Evolutionary conservation across 1,140 invertebrate species (phyloP), one percentile per base, ranked within the genome.

Genomic region (Drosophila ironensis): DNA sequence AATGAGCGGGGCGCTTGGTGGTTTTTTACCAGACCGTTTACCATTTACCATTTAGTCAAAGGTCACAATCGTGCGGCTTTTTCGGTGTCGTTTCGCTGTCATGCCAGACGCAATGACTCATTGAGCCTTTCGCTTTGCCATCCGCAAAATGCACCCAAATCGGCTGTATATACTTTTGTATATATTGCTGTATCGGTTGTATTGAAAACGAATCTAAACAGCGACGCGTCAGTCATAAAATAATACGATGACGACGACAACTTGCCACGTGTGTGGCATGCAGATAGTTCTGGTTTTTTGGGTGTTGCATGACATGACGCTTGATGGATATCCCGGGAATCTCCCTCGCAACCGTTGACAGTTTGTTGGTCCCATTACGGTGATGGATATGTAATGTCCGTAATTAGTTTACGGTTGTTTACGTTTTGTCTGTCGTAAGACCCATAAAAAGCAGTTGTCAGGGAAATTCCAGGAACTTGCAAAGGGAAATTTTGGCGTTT

Each of bases 311-410:
- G 61, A 4, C 67, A 72, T 71, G 67, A 24, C 72, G 40, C 40
- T 63, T 40, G 47, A 63, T 38, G 53, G 48, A 70, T 57, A 68
- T 22, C 51, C 45, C 14, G 7, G 44, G 20, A 24, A 28, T 45
- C 48, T 51, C 17, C n/a, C 56, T 51, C 37, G 72, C 72, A 75
- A 61, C 61, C 53, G 68, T 20, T 71, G 68, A 71, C 68, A 72
- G 74, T 61, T 33, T 73, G 48, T 64, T 51, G n/a, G 53, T 27
- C 63, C 61, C 44, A 77, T 78, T 78, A 78, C 30, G 20, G 48
- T 78, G 68, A 78, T 78, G 51, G 70, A 63, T 73, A 53, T 69
- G 52, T 73, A 69, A 84, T 77, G 69, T 46, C 56, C 68, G 70
- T 84, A 78, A 82, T 77, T 82, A 67, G 54, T 63, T 81, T 72